A percentile compares a stretch with the other conserved stretches of the same genome.
phyloP scores from a whole-genome alignment of 1,140 invertebrate genomes.

The Drosophila neocordata region DNA sequence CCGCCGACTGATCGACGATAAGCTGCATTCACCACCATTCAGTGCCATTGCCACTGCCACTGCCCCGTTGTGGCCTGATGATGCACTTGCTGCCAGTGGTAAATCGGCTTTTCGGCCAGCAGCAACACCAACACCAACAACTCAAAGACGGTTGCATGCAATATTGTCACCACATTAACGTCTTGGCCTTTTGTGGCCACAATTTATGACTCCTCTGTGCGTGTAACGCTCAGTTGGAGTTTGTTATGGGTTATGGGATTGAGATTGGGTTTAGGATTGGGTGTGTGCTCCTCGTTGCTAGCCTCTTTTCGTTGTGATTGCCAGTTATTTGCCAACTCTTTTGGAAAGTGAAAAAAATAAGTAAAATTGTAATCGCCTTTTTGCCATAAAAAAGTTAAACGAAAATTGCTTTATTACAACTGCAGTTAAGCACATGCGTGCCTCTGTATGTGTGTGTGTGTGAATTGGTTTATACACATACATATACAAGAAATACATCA shows the following conservation, averaged over 20 bases:
- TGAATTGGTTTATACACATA: neutral
- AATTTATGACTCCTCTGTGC: constrained; percentile 74
- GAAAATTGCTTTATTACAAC: constrained; percentile 72
- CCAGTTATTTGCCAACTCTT: neutral
- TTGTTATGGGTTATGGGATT: constrained; percentile 19
- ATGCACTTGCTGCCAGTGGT: constrained; percentile 42
- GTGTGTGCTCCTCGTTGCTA: constrained; percentile 35
- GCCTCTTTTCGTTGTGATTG: too few relatives aligned
- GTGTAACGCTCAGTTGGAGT: constrained; percentile 39
- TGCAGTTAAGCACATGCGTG: constrained; percentile 3
- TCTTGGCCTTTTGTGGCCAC: constrained; percentile 78
- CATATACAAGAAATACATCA: neutral
- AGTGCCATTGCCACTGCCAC: constrained; percentile 27
- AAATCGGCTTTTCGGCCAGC: constrained; percentile 57
- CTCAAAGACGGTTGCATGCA: constrained; percentile 66
- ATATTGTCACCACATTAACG: constrained; percentile 81
- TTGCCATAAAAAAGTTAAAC: constrained; percentile 71
- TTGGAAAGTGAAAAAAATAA: constrained; percentile 79
- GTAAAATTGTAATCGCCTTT: constrained; percentile 76
- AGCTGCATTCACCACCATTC: constrained; percentile 55
- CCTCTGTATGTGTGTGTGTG: constrained; percentile 40
- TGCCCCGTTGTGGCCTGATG: constrained; percentile 18
- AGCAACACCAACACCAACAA: constrained; percentile 2
- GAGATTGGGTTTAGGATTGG: constrained; percentile 6
- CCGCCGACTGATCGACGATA: constrained; percentile 68